Conservation (phyloP, 2,113 vertebrate species). For the Vimba vimba region DNA sequence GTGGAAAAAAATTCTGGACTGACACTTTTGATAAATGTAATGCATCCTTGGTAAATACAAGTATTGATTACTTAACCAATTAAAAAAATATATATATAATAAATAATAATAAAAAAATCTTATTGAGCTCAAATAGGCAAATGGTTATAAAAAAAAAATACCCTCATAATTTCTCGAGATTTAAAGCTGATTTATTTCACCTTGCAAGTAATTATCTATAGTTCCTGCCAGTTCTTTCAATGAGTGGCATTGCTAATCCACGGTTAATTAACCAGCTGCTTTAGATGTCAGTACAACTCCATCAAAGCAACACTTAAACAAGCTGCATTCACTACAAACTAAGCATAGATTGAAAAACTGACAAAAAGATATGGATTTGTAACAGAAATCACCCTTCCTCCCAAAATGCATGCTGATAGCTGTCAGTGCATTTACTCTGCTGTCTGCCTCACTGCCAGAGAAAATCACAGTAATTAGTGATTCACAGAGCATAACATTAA, state of each 20-base stretch:
- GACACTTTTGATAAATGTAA: too few species aligned
- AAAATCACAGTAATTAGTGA: constrained; percentile 61
- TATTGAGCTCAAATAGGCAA: too few species aligned
- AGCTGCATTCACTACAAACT: background rate
- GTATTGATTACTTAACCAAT: too few species aligned
- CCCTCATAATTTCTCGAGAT: background rate
- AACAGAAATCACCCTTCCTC: background rate
- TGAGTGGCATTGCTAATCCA: constrained; percentile 18
- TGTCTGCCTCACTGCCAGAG: constrained; percentile 33
- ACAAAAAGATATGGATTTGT: background rate
- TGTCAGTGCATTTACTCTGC: constrained; percentile 36
- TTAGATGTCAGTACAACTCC: constrained; percentile 19
- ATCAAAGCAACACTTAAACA: constrained; percentile 9
- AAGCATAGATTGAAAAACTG: background rate
- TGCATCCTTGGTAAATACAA: too few species aligned
- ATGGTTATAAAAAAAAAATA: too few species aligned
- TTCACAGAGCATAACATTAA: constrained; percentile 57
- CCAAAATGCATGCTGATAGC: constrained; percentile 18
- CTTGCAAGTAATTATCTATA: background rate
- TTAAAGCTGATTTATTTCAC: background rate
- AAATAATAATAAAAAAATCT: too few species aligned
- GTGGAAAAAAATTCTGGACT: too few species aligned
- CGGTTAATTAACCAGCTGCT: constrained; percentile 4
- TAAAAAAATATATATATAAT: too few species aligned
- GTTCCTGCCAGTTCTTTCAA: background rate